Evolutionary conservation across 1,140 invertebrate genomes (phyloP).

Genomic region (Araneus ventricosus): DNA sequence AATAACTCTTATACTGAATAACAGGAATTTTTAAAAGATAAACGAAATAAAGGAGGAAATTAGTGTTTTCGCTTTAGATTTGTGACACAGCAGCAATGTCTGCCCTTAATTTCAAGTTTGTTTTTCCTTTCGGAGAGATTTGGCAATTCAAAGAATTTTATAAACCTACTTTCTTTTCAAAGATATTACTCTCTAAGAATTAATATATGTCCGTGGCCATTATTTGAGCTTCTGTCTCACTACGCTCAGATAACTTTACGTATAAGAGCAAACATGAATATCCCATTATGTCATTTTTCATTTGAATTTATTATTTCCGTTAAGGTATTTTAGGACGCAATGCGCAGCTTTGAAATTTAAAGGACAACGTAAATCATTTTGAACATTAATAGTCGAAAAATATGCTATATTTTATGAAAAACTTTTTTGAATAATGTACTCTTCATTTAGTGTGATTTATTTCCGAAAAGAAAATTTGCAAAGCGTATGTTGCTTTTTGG

Average conservation of each 20-base stretch:
- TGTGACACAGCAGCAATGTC: not conserved
- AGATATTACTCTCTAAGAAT: not conserved
- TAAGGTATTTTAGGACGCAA: not conserved
- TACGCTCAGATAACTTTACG: not conserved
- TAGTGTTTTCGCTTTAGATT: not conserved
- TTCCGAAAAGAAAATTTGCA: too few relatives aligned
- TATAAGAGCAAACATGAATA: not conserved
- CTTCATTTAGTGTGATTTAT: not conserved
- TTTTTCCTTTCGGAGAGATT: not conserved
- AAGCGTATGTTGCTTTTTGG: too few relatives aligned
- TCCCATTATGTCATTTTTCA: constrained; percentile 11
- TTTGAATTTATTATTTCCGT: not conserved
- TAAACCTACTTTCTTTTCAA: not conserved
- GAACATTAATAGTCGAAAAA: not conserved
- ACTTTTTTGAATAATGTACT: not conserved
- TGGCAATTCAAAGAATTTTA: not conserved
- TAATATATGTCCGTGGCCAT: not conserved
- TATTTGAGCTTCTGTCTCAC: not conserved
- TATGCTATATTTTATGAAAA: not conserved
- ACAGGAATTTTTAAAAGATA: too few relatives aligned
- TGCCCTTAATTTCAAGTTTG: not conserved
- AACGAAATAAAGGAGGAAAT: not conserved
- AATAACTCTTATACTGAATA: too few relatives aligned
- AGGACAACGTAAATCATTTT: not conserved
- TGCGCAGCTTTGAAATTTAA: not conserved